phyloP scores from a whole-genome alignment of 2,797 vertebrate species.

The Emydoidea blandingii region DNA sequence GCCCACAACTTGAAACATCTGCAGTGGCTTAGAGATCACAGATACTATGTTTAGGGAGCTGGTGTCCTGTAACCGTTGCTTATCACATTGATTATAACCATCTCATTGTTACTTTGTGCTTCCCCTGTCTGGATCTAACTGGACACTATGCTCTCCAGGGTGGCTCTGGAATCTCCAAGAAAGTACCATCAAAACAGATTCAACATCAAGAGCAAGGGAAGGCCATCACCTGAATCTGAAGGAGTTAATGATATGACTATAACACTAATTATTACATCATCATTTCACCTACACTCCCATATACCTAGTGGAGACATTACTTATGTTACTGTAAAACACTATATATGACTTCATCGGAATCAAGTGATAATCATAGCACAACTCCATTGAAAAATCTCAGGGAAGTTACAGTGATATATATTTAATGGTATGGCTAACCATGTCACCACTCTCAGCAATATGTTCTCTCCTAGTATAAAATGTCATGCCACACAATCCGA shows the following conservation, averaged over 20 bases:
- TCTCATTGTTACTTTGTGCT: neutral
- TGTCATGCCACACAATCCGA: constrained; percentile 54
- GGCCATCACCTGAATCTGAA: neutral
- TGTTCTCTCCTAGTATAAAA: constrained; percentile 50
- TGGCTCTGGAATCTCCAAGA: neutral
- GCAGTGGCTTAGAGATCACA: neutral
- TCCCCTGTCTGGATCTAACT: neutral
- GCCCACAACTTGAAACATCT: neutral
- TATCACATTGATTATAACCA: neutral
- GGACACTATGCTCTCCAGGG: neutral
- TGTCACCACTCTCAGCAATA: constrained; percentile 18
- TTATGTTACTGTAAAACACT: neutral
- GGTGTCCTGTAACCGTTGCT: neutral
- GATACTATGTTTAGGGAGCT: neutral
- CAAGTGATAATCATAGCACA: neutral
- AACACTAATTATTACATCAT: neutral
- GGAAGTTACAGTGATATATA: neutral
- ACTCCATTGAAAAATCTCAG: neutral
- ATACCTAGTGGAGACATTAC: neutral
- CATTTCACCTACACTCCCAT: neutral
- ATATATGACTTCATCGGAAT: neutral
- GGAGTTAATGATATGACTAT: neutral
- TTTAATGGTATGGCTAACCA: neutral
- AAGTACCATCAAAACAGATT: neutral
- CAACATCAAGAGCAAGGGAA: neutral